Evolutionary conservation across 2,888 invertebrate species (phyloP).

Genomic region (Conus canariensis): DNA sequence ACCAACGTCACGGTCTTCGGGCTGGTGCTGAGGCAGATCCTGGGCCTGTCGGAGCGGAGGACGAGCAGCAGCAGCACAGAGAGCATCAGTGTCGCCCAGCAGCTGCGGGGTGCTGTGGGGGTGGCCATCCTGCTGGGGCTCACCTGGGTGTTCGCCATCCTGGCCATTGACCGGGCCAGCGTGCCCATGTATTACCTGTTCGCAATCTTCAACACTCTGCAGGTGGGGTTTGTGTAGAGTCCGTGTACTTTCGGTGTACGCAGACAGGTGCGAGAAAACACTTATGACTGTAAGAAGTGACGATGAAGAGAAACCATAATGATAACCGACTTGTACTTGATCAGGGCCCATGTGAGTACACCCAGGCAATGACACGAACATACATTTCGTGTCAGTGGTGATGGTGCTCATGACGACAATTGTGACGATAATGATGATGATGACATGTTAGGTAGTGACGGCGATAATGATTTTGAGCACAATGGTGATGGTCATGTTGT

Average conservation of each 20-base stretch:
- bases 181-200: conserved; percentile 74
- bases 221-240: conserved; percentile 25
- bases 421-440: neutral
- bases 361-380: neutral
- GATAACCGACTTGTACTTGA: too few relatives aligned
- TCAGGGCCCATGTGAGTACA: too few relatives aligned
- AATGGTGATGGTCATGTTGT: neutral
- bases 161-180: conserved; percentile 66
- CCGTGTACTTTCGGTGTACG: too few relatives aligned
- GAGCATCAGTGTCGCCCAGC: conserved; percentile 47
- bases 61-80: neutral
- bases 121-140: conserved; percentile 72
- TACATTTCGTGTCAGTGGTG: neutral
- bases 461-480: neutral
- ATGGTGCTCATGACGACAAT: neutral
- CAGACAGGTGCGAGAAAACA: too few relatives aligned
- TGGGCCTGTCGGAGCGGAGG: conserved; percentile 39
- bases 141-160: conserved; percentile 75
- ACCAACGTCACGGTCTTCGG: conserved; percentile 78
- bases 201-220: conserved; percentile 71
- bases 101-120: conserved; percentile 68
- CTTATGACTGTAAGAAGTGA: too few relatives aligned
- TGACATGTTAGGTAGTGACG: neutral
- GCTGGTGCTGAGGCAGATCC: conserved; percentile 73
- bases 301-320: too few relatives aligned